phyloP scores from a whole-genome alignment of 2,888 invertebrate genomes.

The Agonum fuliginosum region DNA sequence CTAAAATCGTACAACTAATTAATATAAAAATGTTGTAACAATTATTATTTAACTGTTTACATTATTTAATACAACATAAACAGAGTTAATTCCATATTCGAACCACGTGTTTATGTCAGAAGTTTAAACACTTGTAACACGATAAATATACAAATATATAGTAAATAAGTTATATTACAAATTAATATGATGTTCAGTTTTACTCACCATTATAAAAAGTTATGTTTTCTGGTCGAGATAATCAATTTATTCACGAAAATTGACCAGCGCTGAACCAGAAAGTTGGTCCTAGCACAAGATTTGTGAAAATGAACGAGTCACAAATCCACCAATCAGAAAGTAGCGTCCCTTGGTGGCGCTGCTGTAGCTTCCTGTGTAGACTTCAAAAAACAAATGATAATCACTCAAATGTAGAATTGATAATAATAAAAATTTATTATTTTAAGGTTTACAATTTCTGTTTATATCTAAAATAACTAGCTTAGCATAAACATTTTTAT shows the following conservation, averaged over 20 bases:
- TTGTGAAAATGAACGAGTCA: constrained; percentile 64
- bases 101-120: constrained; percentile 43
- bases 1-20: neutral
- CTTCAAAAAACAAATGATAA: neutral
- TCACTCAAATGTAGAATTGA: constrained; percentile 25
- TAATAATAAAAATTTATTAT: constrained; percentile 60
- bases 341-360: neutral
- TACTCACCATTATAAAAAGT: constrained; percentile 77
- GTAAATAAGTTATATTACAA: neutral
- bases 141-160: neutral
- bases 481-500: constrained; percentile 59
- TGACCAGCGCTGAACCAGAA: constrained; percentile 95
- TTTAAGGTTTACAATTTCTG: constrained; percentile 58
- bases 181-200: neutral
- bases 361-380: constrained; percentile 1
- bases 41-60: neutral
- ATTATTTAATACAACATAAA: neutral
- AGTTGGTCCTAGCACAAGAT: constrained; percentile 48
- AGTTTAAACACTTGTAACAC: constrained; percentile 5
- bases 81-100: neutral
- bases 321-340: constrained; percentile 16
- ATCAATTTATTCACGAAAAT: constrained; percentile 80
- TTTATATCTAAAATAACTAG: constrained; percentile 60
- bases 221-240: constrained; percentile 86
- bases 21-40: too few relatives aligned